phyloP scores from a whole-genome alignment of 2,113 vertebrate species.

The Cricetomys ansorgei region DNA sequence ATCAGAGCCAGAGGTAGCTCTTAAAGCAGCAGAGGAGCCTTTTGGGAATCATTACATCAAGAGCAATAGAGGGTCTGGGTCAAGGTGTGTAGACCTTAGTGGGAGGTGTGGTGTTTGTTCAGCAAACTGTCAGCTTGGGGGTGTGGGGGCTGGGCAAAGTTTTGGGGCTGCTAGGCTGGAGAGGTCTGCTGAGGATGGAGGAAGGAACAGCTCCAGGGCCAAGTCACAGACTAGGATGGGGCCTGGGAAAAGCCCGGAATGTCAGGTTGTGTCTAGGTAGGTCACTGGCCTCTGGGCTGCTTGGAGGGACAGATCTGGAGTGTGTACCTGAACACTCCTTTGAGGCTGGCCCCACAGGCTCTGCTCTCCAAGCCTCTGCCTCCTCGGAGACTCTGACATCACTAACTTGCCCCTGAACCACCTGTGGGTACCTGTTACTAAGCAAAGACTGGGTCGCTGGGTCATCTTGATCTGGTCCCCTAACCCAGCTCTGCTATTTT shows the following conservation, averaged over 20 bases:
- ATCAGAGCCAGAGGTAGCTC: background rate
- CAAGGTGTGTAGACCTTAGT: background rate
- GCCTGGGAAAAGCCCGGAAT: accelerated
- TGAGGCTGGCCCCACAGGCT: background rate
- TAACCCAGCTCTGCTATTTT: background rate
- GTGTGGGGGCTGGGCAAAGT: background rate
- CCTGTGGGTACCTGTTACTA: too few relatives aligned
- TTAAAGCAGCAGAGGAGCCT: background rate
- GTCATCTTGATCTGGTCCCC: accelerated
- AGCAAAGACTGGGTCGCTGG: background rate
- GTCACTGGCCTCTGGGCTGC: background rate
- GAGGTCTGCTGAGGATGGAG: background rate
- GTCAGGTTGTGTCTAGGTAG: background rate
- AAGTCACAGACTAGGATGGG: background rate
- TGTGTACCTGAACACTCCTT: background rate
- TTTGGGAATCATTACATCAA: background rate
- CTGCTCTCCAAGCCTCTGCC: background rate
- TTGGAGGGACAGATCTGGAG: background rate
- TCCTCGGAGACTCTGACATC: background rate
- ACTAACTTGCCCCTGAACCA: background rate
- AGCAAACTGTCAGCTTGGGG: background rate
- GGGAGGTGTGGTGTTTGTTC: accelerated
- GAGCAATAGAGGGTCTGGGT: background rate
- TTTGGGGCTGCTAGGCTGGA: background rate
- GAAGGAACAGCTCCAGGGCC: background rate